These are phyloP conservation scores for Engystomops pustulosus DNA, from an alignment of 2,113 vertebrate genomes.

Conservation along the genomic window DNA sequence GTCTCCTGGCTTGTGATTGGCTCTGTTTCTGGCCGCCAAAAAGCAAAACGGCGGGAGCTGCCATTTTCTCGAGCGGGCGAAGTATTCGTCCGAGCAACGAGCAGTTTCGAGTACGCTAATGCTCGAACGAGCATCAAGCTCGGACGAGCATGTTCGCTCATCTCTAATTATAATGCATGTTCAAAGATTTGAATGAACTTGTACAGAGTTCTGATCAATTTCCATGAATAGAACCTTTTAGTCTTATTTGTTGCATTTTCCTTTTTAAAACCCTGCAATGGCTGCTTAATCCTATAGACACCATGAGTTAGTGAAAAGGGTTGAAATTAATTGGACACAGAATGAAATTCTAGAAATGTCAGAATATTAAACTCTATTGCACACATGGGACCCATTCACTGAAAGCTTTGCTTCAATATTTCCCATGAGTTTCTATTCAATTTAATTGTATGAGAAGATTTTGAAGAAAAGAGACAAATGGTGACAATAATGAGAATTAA, in stretches of 20 bases:
- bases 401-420: constrained; percentile 57
- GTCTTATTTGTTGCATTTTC: constrained; percentile 16
- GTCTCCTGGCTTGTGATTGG: no score
- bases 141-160: no score
- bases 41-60: no score
- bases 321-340: constrained; percentile 57
- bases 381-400: constrained; percentile 52
- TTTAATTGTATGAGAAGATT: constrained; percentile 49
- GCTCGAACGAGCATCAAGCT: no score
- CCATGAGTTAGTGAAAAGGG: constrained; percentile 52
- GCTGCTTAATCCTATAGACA: constrained; percentile 51
- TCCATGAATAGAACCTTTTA: constrained; percentile 4
- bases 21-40: no score
- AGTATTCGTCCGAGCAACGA: no score
- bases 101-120: no score
- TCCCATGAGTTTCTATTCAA: constrained; percentile 54
- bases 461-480: constrained; percentile 49
- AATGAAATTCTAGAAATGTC: constrained; percentile 58
- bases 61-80: no score
- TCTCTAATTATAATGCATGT: background rate
- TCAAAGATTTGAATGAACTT: background rate
- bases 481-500: constrained; percentile 47
- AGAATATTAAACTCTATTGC: constrained; percentile 56
- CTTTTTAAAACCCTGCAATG: constrained; percentile 48
- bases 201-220: constrained; percentile 14